Conservation (phyloP, 2,797 vertebrate species). For the Sebastes vulpes region DNA sequence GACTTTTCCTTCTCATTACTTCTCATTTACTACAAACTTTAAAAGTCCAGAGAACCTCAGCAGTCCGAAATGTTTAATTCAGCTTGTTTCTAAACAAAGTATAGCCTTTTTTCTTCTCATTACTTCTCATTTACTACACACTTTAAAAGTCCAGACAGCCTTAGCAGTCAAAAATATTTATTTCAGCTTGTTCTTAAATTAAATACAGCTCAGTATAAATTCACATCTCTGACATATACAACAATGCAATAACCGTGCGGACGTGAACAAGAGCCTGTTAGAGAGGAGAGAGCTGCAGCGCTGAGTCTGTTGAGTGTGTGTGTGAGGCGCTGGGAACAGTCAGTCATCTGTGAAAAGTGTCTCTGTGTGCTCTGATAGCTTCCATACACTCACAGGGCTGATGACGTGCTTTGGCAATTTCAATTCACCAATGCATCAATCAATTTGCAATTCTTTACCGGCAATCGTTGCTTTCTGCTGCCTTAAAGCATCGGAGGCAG, state of each 20-base stretch:
- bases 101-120: not conserved
- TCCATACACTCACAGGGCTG: constrained; percentile 11
- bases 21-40: not conserved
- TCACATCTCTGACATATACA: not conserved
- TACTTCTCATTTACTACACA: not conserved
- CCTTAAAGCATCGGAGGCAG: not conserved
- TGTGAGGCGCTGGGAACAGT: constrained; percentile 14
- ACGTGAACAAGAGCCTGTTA: not conserved
- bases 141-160: not conserved
- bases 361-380: constrained; percentile 21
- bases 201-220: not conserved
- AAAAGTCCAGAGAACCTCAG: not conserved
- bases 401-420: constrained; percentile 25
- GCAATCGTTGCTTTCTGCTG: not conserved
- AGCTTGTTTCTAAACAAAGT: not conserved
- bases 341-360: constrained; percentile 26
- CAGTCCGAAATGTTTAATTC: not conserved
- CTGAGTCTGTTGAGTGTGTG: constrained; percentile 2
- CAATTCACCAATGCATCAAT: constrained; percentile 40
- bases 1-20: not conserved
- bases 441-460: constrained; percentile 10
- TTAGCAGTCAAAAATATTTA: not conserved
- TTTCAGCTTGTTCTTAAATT: not conserved
- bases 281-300: not conserved
- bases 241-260: not conserved